Evolutionary conservation across 1,140 invertebrate genomes (phyloP).

Genomic region (Cyclargus thomasi): DNA sequence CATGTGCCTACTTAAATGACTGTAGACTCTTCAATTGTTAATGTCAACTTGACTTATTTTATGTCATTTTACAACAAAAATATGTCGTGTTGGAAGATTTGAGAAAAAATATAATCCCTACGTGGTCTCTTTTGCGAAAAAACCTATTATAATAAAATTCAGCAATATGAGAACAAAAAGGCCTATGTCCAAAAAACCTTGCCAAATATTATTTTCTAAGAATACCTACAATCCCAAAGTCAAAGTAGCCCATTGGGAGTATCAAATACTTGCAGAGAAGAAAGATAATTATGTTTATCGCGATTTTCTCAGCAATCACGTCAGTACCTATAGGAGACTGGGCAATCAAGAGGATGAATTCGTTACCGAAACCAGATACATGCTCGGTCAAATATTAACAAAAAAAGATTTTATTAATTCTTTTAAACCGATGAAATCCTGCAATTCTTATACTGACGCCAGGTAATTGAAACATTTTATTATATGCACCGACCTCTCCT

Average conservation of each 20-base stretch:
- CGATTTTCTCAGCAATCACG: constrained; percentile 60
- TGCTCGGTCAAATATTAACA: constrained; percentile 57
- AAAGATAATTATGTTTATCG: constrained; percentile 70
- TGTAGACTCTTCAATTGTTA: too few relatives aligned
- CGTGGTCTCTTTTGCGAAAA: too few relatives aligned
- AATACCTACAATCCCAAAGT: constrained; percentile 58
- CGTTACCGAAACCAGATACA: constrained; percentile 59
- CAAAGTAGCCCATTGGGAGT: constrained; percentile 71
- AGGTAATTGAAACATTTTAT: too few relatives aligned
- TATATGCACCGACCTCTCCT: too few relatives aligned
- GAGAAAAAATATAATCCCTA: too few relatives aligned
- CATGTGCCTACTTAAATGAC: too few relatives aligned
- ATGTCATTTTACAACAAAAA: too few relatives aligned
- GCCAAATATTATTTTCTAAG: constrained; percentile 70
- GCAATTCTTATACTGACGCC: constrained; percentile 66
- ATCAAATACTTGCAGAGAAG: constrained; percentile 47
- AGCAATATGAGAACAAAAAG: constrained; percentile 53
- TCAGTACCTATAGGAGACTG: constrained; percentile 64
- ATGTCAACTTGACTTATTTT: too few relatives aligned
- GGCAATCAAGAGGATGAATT: constrained; percentile 53
- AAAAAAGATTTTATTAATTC: constrained; percentile 54
- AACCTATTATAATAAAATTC: too few relatives aligned
- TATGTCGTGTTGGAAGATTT: too few relatives aligned
- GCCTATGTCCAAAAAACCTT: constrained; percentile 60
- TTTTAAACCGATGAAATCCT: constrained; percentile 64